A percentile compares a stretch with the other conserved stretches of the same genome.
Conservation (phyloP, 2,797 vertebrate genomes). For the Lepilemur ruficaudatus region DNA sequence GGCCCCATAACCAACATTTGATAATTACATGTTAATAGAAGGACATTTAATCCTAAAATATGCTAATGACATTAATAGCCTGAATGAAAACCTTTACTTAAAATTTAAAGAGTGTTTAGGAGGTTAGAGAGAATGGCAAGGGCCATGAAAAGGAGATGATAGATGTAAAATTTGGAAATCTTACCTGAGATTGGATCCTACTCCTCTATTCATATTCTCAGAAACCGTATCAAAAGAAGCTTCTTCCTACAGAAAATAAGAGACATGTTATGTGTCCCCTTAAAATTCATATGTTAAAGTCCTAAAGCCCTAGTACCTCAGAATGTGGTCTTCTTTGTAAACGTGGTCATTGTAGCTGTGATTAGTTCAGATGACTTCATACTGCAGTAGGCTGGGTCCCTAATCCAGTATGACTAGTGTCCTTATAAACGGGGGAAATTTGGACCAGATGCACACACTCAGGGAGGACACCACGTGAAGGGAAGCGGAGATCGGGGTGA, state of each 20-base stretch:
- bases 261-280: neutral
- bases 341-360: neutral
- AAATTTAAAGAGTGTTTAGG: conserved; percentile 13
- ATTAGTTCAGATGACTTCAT: neutral
- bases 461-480: neutral
- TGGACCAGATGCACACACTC: neutral
- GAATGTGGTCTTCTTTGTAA: neutral
- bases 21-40: conserved; percentile 23
- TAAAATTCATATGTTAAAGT: neutral
- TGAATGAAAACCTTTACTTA: conserved; percentile 14
- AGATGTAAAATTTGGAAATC: neutral
- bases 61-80: neutral
- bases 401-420: neutral
- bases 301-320: neutral
- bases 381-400: too few species aligned
- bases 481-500: neutral
- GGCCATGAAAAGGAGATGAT: neutral
- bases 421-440: neutral
- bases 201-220: neutral
- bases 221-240: neutral
- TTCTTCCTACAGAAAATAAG: neutral
- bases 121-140: neutral
- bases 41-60: neutral
- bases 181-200: neutral
- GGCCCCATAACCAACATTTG: neutral